Conservation (phyloP, 2,797 vertebrate genomes). For the Gallinago stenura region DNA sequence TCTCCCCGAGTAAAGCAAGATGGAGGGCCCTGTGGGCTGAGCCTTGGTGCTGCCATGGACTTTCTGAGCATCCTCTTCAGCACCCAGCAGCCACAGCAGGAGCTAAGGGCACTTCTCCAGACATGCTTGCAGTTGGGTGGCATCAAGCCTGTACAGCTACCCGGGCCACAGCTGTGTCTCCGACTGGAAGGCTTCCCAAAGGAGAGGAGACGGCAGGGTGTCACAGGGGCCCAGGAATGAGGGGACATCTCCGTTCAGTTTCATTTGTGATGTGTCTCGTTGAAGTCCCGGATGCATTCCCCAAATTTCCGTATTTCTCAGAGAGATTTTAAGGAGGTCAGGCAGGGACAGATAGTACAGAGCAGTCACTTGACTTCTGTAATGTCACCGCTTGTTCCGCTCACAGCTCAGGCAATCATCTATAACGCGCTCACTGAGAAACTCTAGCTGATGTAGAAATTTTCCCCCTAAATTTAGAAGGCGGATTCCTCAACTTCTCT, state of each 20-base stretch:
- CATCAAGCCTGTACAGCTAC: neutral
- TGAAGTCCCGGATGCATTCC: neutral
- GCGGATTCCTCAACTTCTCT: conserved; percentile 37
- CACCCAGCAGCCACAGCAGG: neutral
- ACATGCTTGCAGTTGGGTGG: accelerated
- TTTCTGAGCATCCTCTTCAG: neutral
- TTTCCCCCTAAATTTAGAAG: conserved; percentile 57
- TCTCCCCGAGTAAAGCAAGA: neutral
- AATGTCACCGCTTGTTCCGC: conserved; percentile 62
- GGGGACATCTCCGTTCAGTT: neutral
- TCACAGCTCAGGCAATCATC: conserved; percentile 20
- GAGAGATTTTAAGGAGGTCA: conserved; percentile 43
- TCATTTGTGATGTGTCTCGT: neutral
- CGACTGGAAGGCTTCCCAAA: neutral
- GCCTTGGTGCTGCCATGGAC: accelerated
- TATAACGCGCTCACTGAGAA: neutral
- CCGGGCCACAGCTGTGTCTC: neutral
- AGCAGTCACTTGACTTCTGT: conserved; percentile 45
- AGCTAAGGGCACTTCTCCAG: neutral
- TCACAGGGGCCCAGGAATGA: neutral
- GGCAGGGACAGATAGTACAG: conserved; percentile 22
- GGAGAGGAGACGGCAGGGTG: neutral
- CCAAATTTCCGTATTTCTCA: neutral
- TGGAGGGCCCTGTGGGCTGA: neutral
- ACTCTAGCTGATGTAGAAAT: neutral